These are phyloP conservation scores for Pristionchus maxplancki DNA, from an alignment of 2,888 invertebrate genomes.

Conservation along the genomic window DNA sequence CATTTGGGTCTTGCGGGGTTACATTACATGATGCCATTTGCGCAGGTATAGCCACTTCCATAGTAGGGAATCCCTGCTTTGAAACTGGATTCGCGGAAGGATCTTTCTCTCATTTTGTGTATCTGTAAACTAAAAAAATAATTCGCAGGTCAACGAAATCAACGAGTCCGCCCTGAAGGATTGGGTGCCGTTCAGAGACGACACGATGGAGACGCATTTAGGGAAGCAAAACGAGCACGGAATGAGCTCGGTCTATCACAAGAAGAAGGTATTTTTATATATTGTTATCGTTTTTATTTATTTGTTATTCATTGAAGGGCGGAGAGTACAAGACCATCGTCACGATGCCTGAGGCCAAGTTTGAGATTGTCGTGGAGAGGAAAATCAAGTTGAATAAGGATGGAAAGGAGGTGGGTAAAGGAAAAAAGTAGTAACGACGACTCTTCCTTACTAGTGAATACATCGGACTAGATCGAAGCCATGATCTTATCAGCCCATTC, in stretches of 20 bases:
- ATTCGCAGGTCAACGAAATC: neutral
- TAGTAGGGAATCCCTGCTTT: too few species aligned
- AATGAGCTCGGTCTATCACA: neutral
- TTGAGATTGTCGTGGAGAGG: neutral
- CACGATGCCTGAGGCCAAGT: neutral
- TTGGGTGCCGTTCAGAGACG: neutral
- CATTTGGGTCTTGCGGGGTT: too few species aligned
- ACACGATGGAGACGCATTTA: neutral
- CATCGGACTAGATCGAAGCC: neutral
- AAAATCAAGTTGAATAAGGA: neutral
- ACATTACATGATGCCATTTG: too few species aligned
- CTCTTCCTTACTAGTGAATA: neutral
- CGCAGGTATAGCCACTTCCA: too few species aligned
- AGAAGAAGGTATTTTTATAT: too few species aligned
- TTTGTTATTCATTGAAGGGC: neutral
- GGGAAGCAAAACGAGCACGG: too few species aligned
- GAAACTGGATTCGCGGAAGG: too few species aligned
- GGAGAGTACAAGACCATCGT: neutral
- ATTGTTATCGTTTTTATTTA: too few species aligned
- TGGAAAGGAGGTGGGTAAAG: neutral
- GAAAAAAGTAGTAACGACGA: neutral
- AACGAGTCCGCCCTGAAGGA: neutral
- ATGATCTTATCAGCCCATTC: too few species aligned
- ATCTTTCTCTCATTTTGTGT: too few species aligned
- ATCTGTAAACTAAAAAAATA: too few species aligned